Percentiles rank a stretch among this genome's conserved stretches.
phyloP scores from a whole-genome alignment of 1,140 invertebrate species.

The Coelopa frigida region DNA sequence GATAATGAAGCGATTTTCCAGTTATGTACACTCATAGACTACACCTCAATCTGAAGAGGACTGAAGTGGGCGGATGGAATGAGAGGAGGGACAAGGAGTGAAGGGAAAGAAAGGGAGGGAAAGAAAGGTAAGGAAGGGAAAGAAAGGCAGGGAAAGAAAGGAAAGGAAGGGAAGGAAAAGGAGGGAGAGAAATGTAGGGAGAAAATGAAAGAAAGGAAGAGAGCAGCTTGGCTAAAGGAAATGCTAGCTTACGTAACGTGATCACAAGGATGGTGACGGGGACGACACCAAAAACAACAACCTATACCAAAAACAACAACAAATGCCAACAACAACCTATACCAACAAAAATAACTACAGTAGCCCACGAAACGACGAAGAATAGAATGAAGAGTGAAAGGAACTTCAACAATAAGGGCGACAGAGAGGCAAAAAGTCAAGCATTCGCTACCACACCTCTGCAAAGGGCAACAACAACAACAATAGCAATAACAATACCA shows the following conservation, averaged over 20 bases:
- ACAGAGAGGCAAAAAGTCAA: too few species aligned
- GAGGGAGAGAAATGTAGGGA: background rate
- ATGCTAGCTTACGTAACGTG: conserved; percentile 43
- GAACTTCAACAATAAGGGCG: too few species aligned
- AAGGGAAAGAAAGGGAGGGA: background rate
- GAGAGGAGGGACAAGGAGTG: background rate
- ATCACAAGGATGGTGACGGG: too few species aligned
- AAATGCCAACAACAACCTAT: too few species aligned
- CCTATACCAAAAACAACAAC: background rate
- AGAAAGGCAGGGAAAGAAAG: background rate
- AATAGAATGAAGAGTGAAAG: too few species aligned
- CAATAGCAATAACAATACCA: too few species aligned
- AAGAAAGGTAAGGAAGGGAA: background rate
- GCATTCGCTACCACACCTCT: too few species aligned
- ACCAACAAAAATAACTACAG: background rate
- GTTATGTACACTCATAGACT: conserved; percentile 42
- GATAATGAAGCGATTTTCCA: conserved; percentile 34
- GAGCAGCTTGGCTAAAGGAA: conserved; percentile 13
- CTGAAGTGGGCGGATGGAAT: background rate
- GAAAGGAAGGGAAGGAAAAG: background rate
- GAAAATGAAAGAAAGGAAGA: background rate
- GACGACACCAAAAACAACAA: conserved; percentile 24
- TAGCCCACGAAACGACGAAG: too few species aligned
- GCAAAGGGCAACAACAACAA: too few species aligned
- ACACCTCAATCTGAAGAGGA: conserved; percentile 20